Base-by-base conservation (phyloP, 2,113 vertebrate genomes). In the Xiphophorus hellerii region DNA sequence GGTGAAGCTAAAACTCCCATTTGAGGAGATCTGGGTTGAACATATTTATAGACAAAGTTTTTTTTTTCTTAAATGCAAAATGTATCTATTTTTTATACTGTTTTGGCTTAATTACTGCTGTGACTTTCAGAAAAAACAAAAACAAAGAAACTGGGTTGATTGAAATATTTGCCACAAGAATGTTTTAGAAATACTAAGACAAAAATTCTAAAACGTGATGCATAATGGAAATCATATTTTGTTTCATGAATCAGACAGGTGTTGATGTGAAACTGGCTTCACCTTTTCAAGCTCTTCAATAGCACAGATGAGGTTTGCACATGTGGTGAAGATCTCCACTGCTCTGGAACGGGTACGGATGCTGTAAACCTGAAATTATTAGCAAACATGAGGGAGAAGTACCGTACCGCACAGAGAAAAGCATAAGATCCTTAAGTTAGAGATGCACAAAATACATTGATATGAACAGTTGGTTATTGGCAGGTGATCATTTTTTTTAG, bases 201-300 rank as follows among this genome's bases (percentile, higher is more conserved):
- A 58, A 58, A 58, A n/a, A 9, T n/a, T 25, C 51, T 6, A 58
- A 9, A 48, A 20, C 17, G 7, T 5, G 17, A 48, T 2, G 5
- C 5, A 48, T 17, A 48, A 48, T 20, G 14, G 44, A 17, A 48
- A 20, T 48, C 44, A 48, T 20, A 48, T 48, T 17, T 48, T 42
- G 6, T 27, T 29, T 61, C 12, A 11, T 61, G 9, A 11, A 33
- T 33, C 5, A 58, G 12, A 31, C 8, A 14, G 54, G n/a, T 7
- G 1, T 3, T 37, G 8, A 7, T 72, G 60, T 12, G 28, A 27
- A 28, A 4, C 8, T 25, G 0, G 5, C 22, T 76, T 94, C 84
- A 96, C 98, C 95, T 98, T 99, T 91, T 99, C 97, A 37, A 99
- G 17, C n/a, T 98, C 97, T 77, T 99, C 98, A 92, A 99, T 99